A percentile compares a stretch with the other conserved stretches of the same genome.
These are phyloP conservation scores for Spea hammondii DNA, from an alignment of 2,797 vertebrate genomes.

Conservation along the genomic window DNA sequence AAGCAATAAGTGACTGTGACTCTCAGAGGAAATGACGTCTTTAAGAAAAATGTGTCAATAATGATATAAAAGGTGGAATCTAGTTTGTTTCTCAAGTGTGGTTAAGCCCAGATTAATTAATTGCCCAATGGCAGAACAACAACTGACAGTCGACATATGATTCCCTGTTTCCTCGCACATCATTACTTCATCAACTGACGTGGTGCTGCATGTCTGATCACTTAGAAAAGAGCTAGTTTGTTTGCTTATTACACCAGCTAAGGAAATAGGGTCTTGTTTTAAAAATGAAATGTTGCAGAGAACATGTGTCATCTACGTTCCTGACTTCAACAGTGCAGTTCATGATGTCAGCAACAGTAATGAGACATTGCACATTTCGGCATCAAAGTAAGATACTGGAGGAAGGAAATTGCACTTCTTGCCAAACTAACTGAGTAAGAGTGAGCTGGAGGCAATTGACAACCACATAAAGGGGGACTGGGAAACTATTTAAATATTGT, in stretches of 20 bases:
- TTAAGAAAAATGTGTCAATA: too few relatives aligned
- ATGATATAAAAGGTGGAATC: too few relatives aligned
- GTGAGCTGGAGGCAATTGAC: constrained; percentile 22
- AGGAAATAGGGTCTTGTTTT: constrained; percentile 3
- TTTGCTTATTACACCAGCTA: constrained; percentile 38
- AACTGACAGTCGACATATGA: background rate
- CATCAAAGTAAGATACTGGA: constrained; percentile 7
- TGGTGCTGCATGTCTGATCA: background rate
- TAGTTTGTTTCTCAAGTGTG: too few relatives aligned
- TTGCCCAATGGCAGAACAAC: too few relatives aligned
- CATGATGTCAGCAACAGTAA: constrained; percentile 32
- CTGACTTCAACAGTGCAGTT: constrained; percentile 20
- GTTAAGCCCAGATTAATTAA: too few relatives aligned
- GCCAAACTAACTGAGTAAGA: constrained; percentile 29
- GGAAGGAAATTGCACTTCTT: constrained; percentile 19
- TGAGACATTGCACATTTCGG: constrained; percentile 14
- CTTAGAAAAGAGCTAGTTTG: background rate
- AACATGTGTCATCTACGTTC: constrained; percentile 14
- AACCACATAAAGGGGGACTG: constrained; percentile 25
- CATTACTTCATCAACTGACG: background rate
- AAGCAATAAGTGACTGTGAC: too few relatives aligned
- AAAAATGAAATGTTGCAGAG: constrained; percentile 12
- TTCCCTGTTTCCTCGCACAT: constrained; percentile 19
- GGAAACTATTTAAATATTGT: background rate
- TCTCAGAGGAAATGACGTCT: too few relatives aligned